Evolutionary conservation across 2,888 invertebrate genomes (phyloP).

Genomic region (Lapara coniferarum): DNA sequence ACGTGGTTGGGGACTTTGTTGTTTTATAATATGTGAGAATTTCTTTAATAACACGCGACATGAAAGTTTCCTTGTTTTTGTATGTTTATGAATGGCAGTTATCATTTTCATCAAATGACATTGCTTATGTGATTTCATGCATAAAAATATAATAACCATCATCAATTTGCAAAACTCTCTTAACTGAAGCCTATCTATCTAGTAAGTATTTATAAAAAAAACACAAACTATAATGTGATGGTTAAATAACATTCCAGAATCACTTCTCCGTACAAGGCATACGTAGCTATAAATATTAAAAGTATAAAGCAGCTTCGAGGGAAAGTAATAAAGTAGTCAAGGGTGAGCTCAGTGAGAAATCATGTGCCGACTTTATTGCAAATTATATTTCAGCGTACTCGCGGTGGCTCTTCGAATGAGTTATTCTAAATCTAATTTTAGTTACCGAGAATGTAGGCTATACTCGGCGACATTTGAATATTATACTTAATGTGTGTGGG

Average conservation of each 20-base stretch:
- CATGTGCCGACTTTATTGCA: constrained; percentile 64
- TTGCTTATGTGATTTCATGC: no score
- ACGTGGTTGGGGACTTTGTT: no score
- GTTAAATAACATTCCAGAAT: constrained; percentile 52
- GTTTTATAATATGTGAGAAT: no score
- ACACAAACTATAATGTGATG: constrained; percentile 29
- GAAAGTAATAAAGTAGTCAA: constrained; percentile 71
- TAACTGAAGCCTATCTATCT: neutral
- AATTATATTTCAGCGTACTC: constrained; percentile 62
- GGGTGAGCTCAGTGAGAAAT: constrained; percentile 59
- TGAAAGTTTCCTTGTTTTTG: no score
- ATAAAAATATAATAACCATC: no score
- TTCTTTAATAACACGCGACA: no score
- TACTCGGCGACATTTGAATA: neutral
- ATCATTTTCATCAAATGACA: no score
- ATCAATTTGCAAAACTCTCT: neutral
- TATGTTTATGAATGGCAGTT: no score
- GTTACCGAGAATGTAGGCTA: constrained; percentile 27
- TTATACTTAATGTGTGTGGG: neutral
- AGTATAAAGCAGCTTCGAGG: constrained; percentile 59
- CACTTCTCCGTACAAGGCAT: constrained; percentile 47
- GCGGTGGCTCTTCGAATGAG: constrained; percentile 43
- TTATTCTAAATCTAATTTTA: constrained; percentile 42
- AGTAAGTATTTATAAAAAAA: no score
- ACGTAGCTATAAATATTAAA: constrained; percentile 55